Evolutionary conservation across 53 echinoderm and acorn worm genomes (phyloP).

Genomic region (Zoroaster sp.): DNA sequence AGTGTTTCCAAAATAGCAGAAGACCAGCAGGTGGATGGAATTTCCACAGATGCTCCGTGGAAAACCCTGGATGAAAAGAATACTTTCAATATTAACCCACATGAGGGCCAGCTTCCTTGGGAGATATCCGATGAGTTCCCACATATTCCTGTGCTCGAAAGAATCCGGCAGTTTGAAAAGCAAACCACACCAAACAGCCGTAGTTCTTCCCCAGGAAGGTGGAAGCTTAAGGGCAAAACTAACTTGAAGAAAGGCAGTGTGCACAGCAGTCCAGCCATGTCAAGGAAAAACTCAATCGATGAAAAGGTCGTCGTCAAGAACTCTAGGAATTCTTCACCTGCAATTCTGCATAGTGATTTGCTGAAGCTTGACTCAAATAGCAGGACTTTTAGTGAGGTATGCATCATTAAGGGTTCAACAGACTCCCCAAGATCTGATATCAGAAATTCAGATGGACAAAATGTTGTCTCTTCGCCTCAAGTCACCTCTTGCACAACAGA

Average conservation of each 20-base stretch:
- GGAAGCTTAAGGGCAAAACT: conserved; percentile 27
- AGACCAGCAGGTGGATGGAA: neutral
- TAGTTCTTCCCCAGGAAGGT: neutral
- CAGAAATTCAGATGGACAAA: neutral
- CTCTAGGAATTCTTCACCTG: conserved; percentile 42
- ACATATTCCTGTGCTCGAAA: conserved; percentile 28
- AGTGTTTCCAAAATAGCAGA: neutral
- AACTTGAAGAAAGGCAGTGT: conserved; percentile 24
- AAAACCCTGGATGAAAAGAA: neutral
- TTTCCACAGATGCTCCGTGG: neutral
- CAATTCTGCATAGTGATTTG: conserved; percentile 7
- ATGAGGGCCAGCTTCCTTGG: conserved; percentile 25
- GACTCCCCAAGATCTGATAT: neutral
- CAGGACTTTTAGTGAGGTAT: neutral
- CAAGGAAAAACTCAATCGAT: neutral
- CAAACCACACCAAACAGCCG: neutral
- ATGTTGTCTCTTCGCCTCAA: neutral
- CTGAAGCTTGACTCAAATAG: neutral
- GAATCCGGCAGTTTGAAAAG: conserved; percentile 49
- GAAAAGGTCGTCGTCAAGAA: conserved; percentile 15
- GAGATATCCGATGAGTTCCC: conserved; percentile 32
- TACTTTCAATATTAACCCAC: neutral
- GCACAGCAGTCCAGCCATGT: conserved; percentile 20
- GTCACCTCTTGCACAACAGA: neutral
- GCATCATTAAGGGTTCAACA: neutral